Evolutionary conservation across 2,797 vertebrate genomes (phyloP).

Genomic region (Sciurus carolinensis): DNA sequence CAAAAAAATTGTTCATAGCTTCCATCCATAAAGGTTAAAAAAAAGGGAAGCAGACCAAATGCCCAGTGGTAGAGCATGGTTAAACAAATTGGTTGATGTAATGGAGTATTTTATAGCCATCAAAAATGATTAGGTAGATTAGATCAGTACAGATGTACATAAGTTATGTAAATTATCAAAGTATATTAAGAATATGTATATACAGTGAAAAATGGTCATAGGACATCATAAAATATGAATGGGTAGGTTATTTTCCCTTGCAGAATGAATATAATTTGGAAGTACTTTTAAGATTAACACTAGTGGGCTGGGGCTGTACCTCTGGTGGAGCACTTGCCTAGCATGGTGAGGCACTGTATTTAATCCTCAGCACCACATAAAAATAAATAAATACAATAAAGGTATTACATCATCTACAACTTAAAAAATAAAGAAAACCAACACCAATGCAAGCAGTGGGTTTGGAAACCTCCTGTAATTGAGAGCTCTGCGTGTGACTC

Average conservation of each 20-base stretch:
- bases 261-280: not conserved
- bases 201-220: not conserved
- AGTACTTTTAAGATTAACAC: not conserved
- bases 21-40: not conserved
- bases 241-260: not conserved
- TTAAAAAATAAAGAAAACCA: too few relatives aligned
- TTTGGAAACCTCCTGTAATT: constrained; percentile 4
- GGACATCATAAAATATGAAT: not conserved
- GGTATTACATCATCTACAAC: too few relatives aligned
- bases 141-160: not conserved
- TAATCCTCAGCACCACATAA: too few relatives aligned
- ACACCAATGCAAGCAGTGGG: not conserved
- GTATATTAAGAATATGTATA: not conserved
- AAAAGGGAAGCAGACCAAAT: not conserved
- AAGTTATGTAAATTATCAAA: constrained; percentile 30
- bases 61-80: not conserved
- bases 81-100: not conserved
- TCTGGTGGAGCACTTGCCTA: too few relatives aligned
- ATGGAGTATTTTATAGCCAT: not conserved
- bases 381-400: too few relatives aligned
- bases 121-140: not conserved
- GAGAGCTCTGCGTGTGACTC: not conserved
- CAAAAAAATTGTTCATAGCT: not conserved
- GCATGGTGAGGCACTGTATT: too few relatives aligned
- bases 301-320: not conserved